These are phyloP conservation scores for Hirudo medicinalis DNA, from an alignment of 1,140 invertebrate genomes.

Conservation along the genomic window DNA sequence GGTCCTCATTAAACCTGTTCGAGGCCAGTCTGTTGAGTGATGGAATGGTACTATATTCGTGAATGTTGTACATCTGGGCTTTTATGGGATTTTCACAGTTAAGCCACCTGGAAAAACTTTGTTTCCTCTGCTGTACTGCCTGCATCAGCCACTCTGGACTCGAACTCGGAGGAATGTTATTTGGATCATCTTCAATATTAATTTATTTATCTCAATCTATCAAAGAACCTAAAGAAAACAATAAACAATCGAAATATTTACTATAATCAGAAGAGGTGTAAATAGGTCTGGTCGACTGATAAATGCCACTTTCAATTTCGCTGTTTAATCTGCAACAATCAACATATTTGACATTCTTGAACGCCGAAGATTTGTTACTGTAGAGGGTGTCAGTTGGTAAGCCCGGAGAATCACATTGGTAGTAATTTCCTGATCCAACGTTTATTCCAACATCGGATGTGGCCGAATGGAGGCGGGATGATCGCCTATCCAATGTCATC, in stretches of 20 bases:
- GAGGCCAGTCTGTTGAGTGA: slow-evolving; percentile 3
- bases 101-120: slow-evolving; percentile 7
- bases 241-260: neutral
- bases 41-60: slow-evolving; percentile 10
- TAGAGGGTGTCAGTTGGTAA: neutral
- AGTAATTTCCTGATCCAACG: slow-evolving; percentile 2
- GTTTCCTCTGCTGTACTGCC: slow-evolving; percentile 2
- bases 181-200: slow-evolving; percentile 1
- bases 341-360: slow-evolving; percentile 11
- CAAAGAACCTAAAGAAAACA: neutral
- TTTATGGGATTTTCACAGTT: slow-evolving; percentile 7
- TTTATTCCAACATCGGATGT: neutral
- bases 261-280: slow-evolving; percentile 7
- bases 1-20: slow-evolving; percentile 6
- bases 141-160: slow-evolving; percentile 8
- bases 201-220: neutral
- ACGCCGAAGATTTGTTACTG: slow-evolving; percentile 1
- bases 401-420: slow-evolving; percentile 4
- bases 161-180: neutral
- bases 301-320: neutral
- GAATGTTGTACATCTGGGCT: neutral
- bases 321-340: neutral
- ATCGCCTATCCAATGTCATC: slow-evolving; percentile 6
- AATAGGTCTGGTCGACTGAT: slow-evolving; percentile 10
- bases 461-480: slow-evolving; percentile 1